Evolutionary conservation across 1,140 invertebrate genomes (phyloP), one percentile per base, ranked within the genome.

Genomic region (Microplitis mediator): DNA sequence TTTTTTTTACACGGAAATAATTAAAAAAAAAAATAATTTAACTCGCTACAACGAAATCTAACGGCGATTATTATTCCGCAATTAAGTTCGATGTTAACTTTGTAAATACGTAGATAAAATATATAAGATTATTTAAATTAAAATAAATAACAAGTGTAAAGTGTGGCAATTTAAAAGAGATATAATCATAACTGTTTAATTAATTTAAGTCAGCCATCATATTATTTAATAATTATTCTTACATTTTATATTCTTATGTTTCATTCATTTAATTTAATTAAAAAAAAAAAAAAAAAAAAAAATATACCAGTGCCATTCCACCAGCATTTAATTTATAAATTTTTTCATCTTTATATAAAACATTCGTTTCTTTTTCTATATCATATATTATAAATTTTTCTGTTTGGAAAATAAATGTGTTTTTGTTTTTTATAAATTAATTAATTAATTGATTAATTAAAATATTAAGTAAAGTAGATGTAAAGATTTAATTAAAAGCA

Each of bases 101-200:
- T 85, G 83, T 85, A 85, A 77, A 84, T 84, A 86, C 60, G 62
- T 75, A 80, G 77, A 74, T 16, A 35, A 73, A 77, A 81, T 79
- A 77, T 74, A 60, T 73, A 79, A 80, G 78, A 79, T 76, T 80
- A 82, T 9, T 9, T 45, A 45, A 45, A 39, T 39, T 45, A 5
- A 45, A 45, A 6, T 82, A 71, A 72, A 81, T 77, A 81, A 82
- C 80, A 83, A 74, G 77, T 82, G 77, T 84, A 80, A 82, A 81
- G 79, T 84, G 81, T 85, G 83, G 84, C 85, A 85, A 82, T 78
- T 75, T 75, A 71, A 58, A 69, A 69, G 35, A 69, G n/a, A 71
- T 71, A 79, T 78, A 77, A 77, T 77, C 78, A 76, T 77, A 56
- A 72, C 58, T 58, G 36, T 65, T 63, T 32, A 39, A 71, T 45